Evolutionary conservation across 2,888 invertebrate species (phyloP).

Genomic region (Bedellia somnulentella): DNA sequence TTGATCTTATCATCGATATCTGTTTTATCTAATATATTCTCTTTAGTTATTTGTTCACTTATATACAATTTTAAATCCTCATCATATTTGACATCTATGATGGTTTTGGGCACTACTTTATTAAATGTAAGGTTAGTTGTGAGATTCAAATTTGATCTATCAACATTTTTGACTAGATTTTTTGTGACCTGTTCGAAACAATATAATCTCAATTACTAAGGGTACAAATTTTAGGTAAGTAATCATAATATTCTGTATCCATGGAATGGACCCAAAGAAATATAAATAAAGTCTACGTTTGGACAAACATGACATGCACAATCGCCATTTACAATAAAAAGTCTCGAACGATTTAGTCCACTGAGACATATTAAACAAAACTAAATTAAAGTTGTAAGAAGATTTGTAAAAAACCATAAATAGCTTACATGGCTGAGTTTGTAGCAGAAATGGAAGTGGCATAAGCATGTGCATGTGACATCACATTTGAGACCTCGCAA

Average conservation of each 20-base stretch:
- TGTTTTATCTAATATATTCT: neutral
- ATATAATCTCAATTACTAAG: neutral
- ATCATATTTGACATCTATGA: constrained; percentile 1
- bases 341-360: too few species aligned
- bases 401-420: too few species aligned
- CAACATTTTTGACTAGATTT: neutral
- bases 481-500: neutral
- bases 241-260: neutral
- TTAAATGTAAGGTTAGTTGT: constrained; percentile 1
- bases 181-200: constrained; percentile 1
- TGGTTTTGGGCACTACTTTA: constrained; percentile 1
- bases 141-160: constrained; percentile 1
- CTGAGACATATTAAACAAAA: too few species aligned
- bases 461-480: too few species aligned
- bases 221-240: neutral
- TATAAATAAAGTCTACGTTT: too few species aligned
- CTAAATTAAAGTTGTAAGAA: too few species aligned
- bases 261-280: too few species aligned
- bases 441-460: too few species aligned
- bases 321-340: too few species aligned
- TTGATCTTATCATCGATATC: too few species aligned
- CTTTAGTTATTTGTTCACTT: neutral
- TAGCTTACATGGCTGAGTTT: too few species aligned
- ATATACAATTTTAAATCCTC: constrained; percentile 2
- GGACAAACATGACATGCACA: too few species aligned